Conservation (phyloP, 2,797 vertebrate genomes). For the Anabas testudineus region DNA sequence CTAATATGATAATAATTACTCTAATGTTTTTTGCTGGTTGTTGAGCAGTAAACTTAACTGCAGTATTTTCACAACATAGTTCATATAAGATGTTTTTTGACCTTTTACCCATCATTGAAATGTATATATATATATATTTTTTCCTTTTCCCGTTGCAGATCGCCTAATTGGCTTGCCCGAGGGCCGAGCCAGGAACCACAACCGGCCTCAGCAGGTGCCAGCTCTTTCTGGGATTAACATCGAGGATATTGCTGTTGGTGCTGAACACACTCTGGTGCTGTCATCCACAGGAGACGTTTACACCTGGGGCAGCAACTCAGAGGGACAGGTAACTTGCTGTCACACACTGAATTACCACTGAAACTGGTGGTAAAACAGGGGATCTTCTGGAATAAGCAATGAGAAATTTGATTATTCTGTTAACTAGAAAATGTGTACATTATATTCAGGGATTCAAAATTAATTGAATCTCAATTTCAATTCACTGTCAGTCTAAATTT, state of each 20-base stretch:
- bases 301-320: constrained; percentile 89
- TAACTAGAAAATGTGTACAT: neutral
- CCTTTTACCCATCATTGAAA: neutral
- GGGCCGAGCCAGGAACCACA: constrained; percentile 86
- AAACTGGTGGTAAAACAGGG: neutral
- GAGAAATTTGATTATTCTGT: neutral
- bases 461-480: neutral
- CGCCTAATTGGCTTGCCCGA: constrained; percentile 87
- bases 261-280: constrained; percentile 85
- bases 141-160: constrained; percentile 63
- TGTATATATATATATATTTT: neutral
- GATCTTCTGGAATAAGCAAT: neutral
- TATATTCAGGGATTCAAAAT: neutral
- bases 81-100: neutral
- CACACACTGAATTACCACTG: neutral
- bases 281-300: constrained; percentile 85
- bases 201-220: constrained; percentile 86
- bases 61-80: neutral
- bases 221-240: constrained; percentile 82
- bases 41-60: neutral
- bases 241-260: constrained; percentile 85
- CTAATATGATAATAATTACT: neutral
- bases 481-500: too few species aligned
- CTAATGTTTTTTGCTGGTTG: neutral
- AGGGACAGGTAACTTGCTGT: constrained; percentile 83